These are phyloP conservation scores for Chanos chanos DNA, from an alignment of 2,797 vertebrate species.

Conservation along the genomic window DNA sequence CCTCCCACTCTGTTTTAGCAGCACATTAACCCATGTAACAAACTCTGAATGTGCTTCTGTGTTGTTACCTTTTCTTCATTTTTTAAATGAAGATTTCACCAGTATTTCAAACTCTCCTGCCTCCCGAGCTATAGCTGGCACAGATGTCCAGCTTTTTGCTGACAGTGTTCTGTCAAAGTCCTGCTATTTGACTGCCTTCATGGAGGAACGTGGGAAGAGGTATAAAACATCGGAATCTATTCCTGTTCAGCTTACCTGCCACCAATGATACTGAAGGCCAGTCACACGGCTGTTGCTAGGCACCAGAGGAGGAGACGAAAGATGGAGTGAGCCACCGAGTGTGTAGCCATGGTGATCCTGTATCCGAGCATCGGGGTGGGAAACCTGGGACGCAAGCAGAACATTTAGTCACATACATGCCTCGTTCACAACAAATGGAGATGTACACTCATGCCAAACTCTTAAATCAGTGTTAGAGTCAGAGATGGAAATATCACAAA, in stretches of 20 bases:
- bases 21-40: too few relatives aligned
- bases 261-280: constrained; percentile 69
- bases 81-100: too few relatives aligned
- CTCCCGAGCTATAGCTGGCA: too few relatives aligned
- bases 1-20: too few relatives aligned
- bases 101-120: too few relatives aligned
- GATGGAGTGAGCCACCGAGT: constrained; percentile 67
- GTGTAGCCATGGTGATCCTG: constrained; percentile 77
- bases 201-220: constrained; percentile 2
- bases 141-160: too few relatives aligned
- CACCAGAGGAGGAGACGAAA: constrained; percentile 48
- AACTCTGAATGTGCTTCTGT: too few relatives aligned
- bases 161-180: not conserved
- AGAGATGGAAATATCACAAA: too few relatives aligned
- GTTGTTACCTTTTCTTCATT: too few relatives aligned
- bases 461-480: too few relatives aligned
- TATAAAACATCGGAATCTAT: constrained; percentile 12
- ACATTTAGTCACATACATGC: constrained; percentile 40
- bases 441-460: too few relatives aligned
- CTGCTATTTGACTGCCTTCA: constrained; percentile 33
- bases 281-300: constrained; percentile 75
- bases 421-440: constrained; percentile 32
- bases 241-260: constrained; percentile 30
- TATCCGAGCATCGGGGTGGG: constrained; percentile 71
- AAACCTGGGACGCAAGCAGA: constrained; percentile 68